Percentiles rank a stretch among this genome's conserved stretches.
Evolutionary conservation across 2,888 invertebrate genomes (phyloP).

Genomic region (Amphipoea oculea): DNA sequence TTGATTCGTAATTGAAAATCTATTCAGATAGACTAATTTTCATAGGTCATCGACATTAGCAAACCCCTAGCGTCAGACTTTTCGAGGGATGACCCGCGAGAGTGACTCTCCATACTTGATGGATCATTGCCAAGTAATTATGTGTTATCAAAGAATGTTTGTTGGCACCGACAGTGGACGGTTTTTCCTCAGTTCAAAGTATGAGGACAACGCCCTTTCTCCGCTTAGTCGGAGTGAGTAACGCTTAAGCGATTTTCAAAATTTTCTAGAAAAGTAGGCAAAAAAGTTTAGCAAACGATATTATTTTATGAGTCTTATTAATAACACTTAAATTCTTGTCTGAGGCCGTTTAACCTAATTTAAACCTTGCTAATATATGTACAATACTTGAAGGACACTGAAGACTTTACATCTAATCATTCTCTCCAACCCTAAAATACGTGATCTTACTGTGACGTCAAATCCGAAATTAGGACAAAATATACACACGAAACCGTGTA

Average conservation of each 20-base stretch:
- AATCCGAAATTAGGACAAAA: conserved; percentile 26
- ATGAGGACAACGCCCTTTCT: conserved; percentile 59
- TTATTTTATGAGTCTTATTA: conserved; percentile 5
- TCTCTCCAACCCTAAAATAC: conserved; percentile 19
- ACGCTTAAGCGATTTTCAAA: conserved; percentile 18
- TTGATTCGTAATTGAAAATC: conserved; percentile 24
- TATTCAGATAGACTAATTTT: conserved; percentile 10
- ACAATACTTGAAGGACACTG: neutral
- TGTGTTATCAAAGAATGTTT: conserved; percentile 64
- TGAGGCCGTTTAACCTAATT: neutral
- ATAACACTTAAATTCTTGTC: neutral
- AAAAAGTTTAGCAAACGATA: neutral
- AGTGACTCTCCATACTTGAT: conserved; percentile 65
- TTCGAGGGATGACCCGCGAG: conserved; percentile 47
- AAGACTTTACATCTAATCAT: neutral
- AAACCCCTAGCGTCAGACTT: conserved; percentile 27
- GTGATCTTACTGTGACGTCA: conserved; percentile 21
- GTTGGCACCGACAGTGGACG: conserved; percentile 66
- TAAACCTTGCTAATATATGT: neutral
- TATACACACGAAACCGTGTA: neutral
- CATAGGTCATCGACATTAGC: conserved; percentile 57
- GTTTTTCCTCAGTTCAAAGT: conserved; percentile 56
- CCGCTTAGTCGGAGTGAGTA: conserved; percentile 29
- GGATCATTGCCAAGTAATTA: conserved; percentile 72
- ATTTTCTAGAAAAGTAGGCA: conserved; percentile 5